These are phyloP conservation scores for Oegoconia quadripuncta DNA, from an alignment of 2,888 invertebrate genomes.

Conservation along the genomic window DNA sequence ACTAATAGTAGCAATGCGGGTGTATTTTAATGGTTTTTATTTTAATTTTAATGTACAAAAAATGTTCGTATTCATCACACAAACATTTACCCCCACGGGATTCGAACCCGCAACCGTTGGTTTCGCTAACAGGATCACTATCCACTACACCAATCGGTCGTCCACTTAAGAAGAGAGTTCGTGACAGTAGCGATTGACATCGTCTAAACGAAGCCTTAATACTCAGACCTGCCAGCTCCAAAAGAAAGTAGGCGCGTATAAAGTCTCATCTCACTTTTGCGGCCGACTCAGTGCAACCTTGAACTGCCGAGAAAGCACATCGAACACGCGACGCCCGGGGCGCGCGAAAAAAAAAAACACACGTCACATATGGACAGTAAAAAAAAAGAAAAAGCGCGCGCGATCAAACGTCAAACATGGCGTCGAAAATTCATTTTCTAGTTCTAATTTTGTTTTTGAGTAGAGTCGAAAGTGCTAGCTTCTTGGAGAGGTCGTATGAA, in stretches of 20 bases:
- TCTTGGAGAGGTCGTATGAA: slow-evolving; percentile 59
- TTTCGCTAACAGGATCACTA: too few relatives aligned
- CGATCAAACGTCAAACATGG: slow-evolving; percentile 39
- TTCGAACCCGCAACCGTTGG: too few relatives aligned
- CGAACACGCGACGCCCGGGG: not conserved
- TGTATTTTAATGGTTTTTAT: too few relatives aligned
- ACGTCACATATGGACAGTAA: slow-evolving; percentile 18
- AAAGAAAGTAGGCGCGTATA: slow-evolving; percentile 56
- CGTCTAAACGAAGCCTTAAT: not conserved
- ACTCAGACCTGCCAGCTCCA: slow-evolving; percentile 13
- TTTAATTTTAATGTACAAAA: too few relatives aligned
- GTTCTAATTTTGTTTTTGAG: slow-evolving; percentile 35
- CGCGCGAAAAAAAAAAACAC: slow-evolving; percentile 25
- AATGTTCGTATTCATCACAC: too few relatives aligned
- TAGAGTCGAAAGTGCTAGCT: slow-evolving; percentile 51
- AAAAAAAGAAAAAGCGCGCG: slow-evolving; percentile 13
- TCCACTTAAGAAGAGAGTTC: too few relatives aligned
- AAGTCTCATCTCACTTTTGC: slow-evolving; percentile 28
- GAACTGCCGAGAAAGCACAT: slow-evolving; percentile 32
- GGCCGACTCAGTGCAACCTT: slow-evolving; percentile 50
- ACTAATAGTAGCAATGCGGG: too few relatives aligned
- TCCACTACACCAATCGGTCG: too few relatives aligned
- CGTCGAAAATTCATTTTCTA: slow-evolving; percentile 42
- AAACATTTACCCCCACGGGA: too few relatives aligned
- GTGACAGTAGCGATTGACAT: not conserved